Conservation (phyloP, 2,113 vertebrate species). For the Lagopus muta region DNA sequence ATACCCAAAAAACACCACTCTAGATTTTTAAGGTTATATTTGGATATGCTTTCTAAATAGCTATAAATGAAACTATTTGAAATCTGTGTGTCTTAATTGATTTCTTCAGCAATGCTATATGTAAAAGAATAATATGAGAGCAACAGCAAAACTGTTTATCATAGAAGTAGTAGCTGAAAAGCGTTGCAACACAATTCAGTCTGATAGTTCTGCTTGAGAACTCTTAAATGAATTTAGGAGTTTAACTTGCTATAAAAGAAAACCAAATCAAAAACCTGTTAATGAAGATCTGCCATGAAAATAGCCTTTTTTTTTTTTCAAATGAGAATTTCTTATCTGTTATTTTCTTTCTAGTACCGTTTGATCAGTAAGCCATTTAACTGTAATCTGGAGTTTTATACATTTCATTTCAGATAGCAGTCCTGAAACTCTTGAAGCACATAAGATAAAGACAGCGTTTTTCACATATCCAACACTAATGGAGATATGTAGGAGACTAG, state of each 20-base stretch:
- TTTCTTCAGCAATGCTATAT: neutral
- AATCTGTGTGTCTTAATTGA: neutral
- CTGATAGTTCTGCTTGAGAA: neutral
- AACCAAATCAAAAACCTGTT: neutral
- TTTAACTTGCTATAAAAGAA: neutral
- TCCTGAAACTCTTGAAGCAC: constrained; percentile 93
- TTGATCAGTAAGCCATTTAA: neutral
- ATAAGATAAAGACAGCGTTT: constrained; percentile 94
- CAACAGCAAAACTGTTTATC: neutral
- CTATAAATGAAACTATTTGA: neutral
- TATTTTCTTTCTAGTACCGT: neutral
- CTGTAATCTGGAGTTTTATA: neutral
- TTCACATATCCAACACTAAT: constrained; percentile 94
- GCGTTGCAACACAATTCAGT: neutral
- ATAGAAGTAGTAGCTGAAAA: neutral
- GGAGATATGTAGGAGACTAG: constrained; percentile 93
- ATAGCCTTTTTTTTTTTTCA: neutral
- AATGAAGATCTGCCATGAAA: neutral
- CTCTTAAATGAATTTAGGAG: neutral
- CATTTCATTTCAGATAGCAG: constrained; percentile 87
- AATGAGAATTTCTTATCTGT: neutral
- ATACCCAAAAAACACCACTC: no score
- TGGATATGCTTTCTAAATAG: neutral
- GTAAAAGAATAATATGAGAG: neutral
- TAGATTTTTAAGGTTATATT: neutral